Evolutionary conservation across 2,113 vertebrate species (phyloP).

Genomic region (Hydropotes inermis): DNA sequence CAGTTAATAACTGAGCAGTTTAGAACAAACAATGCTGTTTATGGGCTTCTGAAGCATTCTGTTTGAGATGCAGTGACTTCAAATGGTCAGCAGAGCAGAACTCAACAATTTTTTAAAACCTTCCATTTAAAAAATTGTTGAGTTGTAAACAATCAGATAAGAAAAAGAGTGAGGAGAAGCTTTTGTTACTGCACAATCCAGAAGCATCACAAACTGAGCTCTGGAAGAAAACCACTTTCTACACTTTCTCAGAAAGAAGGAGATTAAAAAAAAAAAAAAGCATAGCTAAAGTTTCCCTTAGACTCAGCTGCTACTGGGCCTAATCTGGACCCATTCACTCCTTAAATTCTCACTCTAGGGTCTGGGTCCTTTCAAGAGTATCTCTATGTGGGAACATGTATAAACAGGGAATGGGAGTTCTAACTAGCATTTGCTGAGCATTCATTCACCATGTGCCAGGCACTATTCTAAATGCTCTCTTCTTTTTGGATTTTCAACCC

Average conservation of each 20-base stretch:
- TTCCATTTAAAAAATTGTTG: slow-evolving; percentile 28
- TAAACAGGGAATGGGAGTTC: neutral
- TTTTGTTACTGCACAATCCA: slow-evolving; percentile 31
- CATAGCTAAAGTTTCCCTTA: neutral
- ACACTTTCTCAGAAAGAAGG: neutral
- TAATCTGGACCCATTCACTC: neutral
- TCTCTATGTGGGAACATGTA: neutral
- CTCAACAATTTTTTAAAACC: neutral
- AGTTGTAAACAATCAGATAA: slow-evolving; percentile 43
- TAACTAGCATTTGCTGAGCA: neutral
- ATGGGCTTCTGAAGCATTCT: slow-evolving; percentile 8
- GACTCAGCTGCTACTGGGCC: neutral
- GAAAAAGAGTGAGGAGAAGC: neutral
- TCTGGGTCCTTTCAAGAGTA: neutral
- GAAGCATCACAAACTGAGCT: slow-evolving; percentile 5
- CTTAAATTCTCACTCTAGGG: neutral
- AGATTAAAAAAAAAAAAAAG: neutral
- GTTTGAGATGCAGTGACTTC: slow-evolving; percentile 32
- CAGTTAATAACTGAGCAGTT: neutral
- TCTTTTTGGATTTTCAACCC: neutral
- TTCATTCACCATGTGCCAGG: neutral
- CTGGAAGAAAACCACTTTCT: slow-evolving; percentile 31
- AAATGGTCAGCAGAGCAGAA: slow-evolving; percentile 12
- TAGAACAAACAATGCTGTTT: neutral
- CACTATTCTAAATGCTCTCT: neutral